Base-by-base conservation (phyloP, 2,797 vertebrate species). In the Taenioides sp. region DNA sequence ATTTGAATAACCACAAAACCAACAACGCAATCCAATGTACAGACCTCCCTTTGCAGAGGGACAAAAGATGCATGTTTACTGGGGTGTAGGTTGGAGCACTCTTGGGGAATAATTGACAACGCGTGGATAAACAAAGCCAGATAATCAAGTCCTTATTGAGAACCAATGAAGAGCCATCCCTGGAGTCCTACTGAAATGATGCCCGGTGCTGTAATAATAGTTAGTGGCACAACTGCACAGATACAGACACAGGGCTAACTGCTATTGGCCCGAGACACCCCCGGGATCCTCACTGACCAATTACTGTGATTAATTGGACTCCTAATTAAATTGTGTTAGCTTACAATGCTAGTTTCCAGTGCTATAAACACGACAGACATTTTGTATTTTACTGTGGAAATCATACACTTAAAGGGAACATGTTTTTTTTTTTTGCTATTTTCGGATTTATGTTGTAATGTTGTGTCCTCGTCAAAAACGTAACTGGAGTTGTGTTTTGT, bases 231-330 rank as follows among this genome's bases (percentile, higher is more conserved):
- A 79, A 72, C 72, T 75, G 77, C 52, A 66, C 71, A 22, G 67
- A 84, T 71, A 22, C 18, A 86, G 70, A 67, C 77, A 69, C 58
- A 65, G 81, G 87, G 87, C 88, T 90, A 91, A 87, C 81, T 80
- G 80, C 89, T 83, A 89, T 80, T 83, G 84, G 81, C 75, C 80
- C 78, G 80, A 78, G 73, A 23, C 54, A 75, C 86, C 84, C 86
- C 77, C 74, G 80, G 82, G 89, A 88, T 74, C 70, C 76, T 60
- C 67, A 81, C 84, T 84, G 77, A 84, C 83, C 88, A 91, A 91
- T 91, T 89, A 89, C 70, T 82, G 67, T 82, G 80, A 91, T 87
- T 90, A 90, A 91, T 88, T 74, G 76, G 17, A 74, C 72, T 87
- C 80, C 82, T 47, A 17, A 87, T 89, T 87, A 87, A 89, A 84